A percentile compares a stretch with the other conserved stretches of the same genome.
phyloP scores from a whole-genome alignment of 1,140 invertebrate genomes.

The Brachystomella parvula region DNA sequence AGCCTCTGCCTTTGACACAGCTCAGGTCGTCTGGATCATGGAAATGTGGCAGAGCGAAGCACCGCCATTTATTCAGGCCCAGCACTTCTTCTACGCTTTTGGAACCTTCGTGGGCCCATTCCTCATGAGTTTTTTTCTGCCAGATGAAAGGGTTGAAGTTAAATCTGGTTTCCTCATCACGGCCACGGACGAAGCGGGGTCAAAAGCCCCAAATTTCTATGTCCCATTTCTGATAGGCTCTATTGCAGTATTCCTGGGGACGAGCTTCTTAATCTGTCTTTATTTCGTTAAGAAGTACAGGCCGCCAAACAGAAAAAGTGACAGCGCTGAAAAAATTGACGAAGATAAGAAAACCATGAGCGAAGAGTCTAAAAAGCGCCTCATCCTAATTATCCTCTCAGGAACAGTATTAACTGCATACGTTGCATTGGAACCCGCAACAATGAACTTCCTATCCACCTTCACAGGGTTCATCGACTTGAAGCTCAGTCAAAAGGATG shows the following conservation, averaged over 20 bases:
- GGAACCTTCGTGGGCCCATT: constrained; percentile 4
- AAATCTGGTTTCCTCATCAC: no score
- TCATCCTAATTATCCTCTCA: no score
- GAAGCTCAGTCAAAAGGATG: neutral
- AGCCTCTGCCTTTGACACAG: constrained; percentile 5
- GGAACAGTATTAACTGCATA: no score
- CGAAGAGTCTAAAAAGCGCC: no score
- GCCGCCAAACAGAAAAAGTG: no score
- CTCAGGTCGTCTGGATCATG: no score
- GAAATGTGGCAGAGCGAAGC: constrained; percentile 12
- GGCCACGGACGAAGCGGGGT: no score
- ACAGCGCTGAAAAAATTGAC: no score
- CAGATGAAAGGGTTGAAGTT: neutral
- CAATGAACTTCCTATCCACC: no score
- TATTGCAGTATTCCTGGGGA: neutral
- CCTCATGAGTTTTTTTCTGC: constrained; percentile 10
- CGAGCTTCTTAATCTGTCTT: neutral
- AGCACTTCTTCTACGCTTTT: constrained; percentile 10
- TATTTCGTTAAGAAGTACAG: no score
- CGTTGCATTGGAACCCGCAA: neutral
- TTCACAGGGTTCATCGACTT: neutral
- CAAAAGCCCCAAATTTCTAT: no score
- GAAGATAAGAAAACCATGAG: neutral
- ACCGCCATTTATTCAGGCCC: constrained; percentile 11
- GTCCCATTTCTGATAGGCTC: neutral